Percentiles rank a stretch among this genome's conserved stretches.
Conservation (phyloP, 2,797 vertebrate species). For the Characodon lateralis region DNA sequence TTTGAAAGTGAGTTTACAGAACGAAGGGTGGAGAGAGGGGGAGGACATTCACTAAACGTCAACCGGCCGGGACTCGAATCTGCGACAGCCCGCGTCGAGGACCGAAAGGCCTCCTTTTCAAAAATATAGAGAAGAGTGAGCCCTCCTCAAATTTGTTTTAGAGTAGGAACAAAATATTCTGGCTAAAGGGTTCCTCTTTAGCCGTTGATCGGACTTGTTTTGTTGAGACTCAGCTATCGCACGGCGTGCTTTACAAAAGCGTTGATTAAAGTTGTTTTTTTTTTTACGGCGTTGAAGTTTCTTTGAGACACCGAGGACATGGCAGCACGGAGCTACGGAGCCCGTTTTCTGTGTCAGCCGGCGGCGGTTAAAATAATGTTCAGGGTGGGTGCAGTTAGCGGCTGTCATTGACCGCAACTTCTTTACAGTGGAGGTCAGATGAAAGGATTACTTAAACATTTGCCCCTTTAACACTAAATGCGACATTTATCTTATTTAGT, state of each 20-base stretch:
- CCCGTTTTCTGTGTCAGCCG: slow-evolving; percentile 42
- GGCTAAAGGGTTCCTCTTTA: slow-evolving; percentile 46
- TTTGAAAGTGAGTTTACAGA: too few relatives aligned
- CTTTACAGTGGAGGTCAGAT: slow-evolving; percentile 44
- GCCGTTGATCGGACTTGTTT: slow-evolving; percentile 71
- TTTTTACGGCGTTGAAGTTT: background rate
- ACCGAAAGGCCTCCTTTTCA: background rate
- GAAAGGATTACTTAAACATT: background rate
- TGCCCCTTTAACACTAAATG: background rate
- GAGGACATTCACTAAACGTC: too few relatives aligned
- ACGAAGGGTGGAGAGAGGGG: too few relatives aligned
- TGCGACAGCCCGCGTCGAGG: too few relatives aligned
- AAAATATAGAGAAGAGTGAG: slow-evolving; percentile 22
- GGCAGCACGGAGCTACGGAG: slow-evolving; percentile 46
- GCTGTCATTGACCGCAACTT: slow-evolving; percentile 45
- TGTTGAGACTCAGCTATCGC: slow-evolving; percentile 34
- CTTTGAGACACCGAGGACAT: slow-evolving; percentile 28
- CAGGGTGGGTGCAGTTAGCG: slow-evolving; percentile 65
- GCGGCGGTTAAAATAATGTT: slow-evolving; percentile 27
- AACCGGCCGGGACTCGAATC: too few relatives aligned
- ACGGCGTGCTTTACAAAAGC: background rate
- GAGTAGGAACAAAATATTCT: slow-evolving; percentile 10
- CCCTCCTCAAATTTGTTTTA: rapidly evolving
- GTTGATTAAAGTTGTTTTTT: background rate
- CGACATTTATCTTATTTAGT: background rate